Percentiles rank a stretch among this genome's conserved stretches.
Conservation (phyloP, 2,113 vertebrate species). For the Ptychochromis oligacanthus region DNA sequence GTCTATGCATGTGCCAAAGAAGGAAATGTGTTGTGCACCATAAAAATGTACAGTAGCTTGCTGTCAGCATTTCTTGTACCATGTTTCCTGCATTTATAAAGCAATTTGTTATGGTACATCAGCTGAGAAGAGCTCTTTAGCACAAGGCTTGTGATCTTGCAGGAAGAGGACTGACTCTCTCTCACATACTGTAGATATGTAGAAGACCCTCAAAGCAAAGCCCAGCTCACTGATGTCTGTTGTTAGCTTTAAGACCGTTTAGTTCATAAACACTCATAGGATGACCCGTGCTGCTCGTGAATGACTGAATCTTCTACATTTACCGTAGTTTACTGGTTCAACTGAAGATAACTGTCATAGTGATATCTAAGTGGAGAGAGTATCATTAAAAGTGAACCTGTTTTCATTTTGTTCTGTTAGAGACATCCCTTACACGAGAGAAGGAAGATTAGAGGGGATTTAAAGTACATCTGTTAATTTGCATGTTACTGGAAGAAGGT, state of each 20-base stretch:
- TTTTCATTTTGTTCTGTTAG: constrained; percentile 49
- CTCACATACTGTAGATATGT: constrained; percentile 4
- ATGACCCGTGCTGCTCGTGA: not conserved
- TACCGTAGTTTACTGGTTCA: constrained; percentile 10
- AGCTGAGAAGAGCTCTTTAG: constrained; percentile 28
- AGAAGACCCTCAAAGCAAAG: constrained; percentile 16
- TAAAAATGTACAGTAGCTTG: not conserved
- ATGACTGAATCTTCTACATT: not conserved
- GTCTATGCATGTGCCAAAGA: not conserved
- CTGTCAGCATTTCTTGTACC: not conserved
- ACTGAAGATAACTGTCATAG: constrained; percentile 28
- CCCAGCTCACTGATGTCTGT: not conserved
- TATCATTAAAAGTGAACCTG: constrained; percentile 54
- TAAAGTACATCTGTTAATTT: constrained; percentile 70
- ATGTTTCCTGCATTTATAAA: not conserved
- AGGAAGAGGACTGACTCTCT: not conserved
- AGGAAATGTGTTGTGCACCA: not conserved
- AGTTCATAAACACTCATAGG: not conserved
- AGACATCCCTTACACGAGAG: constrained; percentile 27
- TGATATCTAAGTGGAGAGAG: not conserved
- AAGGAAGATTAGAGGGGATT: constrained; percentile 65
- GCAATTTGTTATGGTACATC: not conserved
- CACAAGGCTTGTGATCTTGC: constrained; percentile 10
- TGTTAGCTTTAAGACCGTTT: constrained; percentile 13
- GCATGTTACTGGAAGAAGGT: constrained; percentile 44